These are phyloP conservation scores for Siphlonurus alternatus DNA, from an alignment of 2,888 invertebrate species.

Conservation along the genomic window DNA sequence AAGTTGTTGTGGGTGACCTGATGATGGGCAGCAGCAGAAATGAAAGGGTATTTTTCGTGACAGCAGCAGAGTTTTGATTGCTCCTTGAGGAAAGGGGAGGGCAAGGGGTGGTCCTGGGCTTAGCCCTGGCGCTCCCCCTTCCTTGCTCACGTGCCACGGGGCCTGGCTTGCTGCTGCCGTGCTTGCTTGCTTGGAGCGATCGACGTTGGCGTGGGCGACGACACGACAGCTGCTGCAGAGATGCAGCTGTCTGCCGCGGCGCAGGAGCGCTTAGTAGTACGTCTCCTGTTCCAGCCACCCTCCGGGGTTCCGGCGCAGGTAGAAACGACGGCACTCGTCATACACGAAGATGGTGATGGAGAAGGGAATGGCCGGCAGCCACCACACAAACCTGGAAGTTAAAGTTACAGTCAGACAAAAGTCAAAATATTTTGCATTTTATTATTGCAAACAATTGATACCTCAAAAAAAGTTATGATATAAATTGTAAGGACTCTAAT, in stretches of 20 bases:
- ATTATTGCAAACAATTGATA: conserved; percentile 11
- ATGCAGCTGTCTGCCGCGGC: not conserved
- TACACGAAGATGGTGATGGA: conserved; percentile 97
- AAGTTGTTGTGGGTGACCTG: not conserved
- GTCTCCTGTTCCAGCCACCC: conserved; percentile 99
- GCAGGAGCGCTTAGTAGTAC: conserved; percentile 58
- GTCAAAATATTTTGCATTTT: conserved; percentile 4
- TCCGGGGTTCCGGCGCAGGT: conserved; percentile 93
- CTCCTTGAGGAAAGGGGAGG: not conserved
- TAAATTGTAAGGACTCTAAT: too few relatives aligned
- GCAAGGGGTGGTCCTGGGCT: not conserved
- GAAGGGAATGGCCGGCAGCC: conserved; percentile 97
- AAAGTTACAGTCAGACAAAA: conserved; percentile 10
- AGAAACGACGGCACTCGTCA: conserved; percentile 95
- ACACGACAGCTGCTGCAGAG: too few relatives aligned
- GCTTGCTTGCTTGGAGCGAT: not conserved
- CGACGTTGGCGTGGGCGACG: too few relatives aligned
- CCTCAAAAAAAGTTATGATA: too few relatives aligned
- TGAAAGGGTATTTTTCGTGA: not conserved
- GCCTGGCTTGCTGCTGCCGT: not conserved
- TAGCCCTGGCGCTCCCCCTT: not conserved
- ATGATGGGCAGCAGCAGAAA: not conserved
- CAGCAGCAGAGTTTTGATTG: too few relatives aligned
- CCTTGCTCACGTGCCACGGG: not conserved
- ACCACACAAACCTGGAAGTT: conserved; percentile 82